These are phyloP conservation scores for Sphinx pinastri DNA, from an alignment of 2,888 invertebrate species.

Conservation along the genomic window DNA sequence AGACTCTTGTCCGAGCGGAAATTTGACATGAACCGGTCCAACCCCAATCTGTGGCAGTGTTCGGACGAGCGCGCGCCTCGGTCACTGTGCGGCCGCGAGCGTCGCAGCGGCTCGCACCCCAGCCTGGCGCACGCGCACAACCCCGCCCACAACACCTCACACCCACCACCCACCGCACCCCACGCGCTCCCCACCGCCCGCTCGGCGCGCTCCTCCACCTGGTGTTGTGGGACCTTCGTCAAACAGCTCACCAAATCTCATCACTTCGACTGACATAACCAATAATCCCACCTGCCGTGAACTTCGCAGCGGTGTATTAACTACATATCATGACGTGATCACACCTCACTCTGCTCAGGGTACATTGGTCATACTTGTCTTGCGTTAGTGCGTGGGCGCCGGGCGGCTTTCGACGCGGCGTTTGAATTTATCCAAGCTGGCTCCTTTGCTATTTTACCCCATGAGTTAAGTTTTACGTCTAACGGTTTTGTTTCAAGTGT, in stretches of 20 bases:
- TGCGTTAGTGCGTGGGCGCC: neutral
- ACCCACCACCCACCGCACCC: slow-evolving; percentile 80
- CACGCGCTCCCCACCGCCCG: slow-evolving; percentile 52
- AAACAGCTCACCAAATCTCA: slow-evolving; percentile 90
- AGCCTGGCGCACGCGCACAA: slow-evolving; percentile 53
- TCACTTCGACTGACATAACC: slow-evolving; percentile 86
- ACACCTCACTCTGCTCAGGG: neutral
- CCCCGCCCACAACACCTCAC: slow-evolving; percentile 52
- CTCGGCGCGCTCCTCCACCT: slow-evolving; percentile 86
- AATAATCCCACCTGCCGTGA: slow-evolving; percentile 30
- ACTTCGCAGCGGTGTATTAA: neutral
- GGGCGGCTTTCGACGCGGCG: neutral
- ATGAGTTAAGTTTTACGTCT: slow-evolving; percentile 3
- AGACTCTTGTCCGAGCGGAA: slow-evolving; percentile 70
- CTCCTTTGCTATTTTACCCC: slow-evolving; percentile 7
- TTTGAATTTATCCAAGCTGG: slow-evolving; percentile 4
- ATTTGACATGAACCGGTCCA: slow-evolving; percentile 76
- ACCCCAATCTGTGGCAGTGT: slow-evolving; percentile 76
- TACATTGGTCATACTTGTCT: neutral
- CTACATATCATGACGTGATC: neutral
- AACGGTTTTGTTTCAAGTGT: slow-evolving; percentile 12
- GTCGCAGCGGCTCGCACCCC: slow-evolving; percentile 74
- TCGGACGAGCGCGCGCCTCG: slow-evolving; percentile 61
- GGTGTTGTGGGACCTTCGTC: slow-evolving; percentile 92
- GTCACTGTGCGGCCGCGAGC: slow-evolving; percentile 54